Base-by-base conservation (phyloP, 2,113 vertebrate genomes). In the Parus major region DNA sequence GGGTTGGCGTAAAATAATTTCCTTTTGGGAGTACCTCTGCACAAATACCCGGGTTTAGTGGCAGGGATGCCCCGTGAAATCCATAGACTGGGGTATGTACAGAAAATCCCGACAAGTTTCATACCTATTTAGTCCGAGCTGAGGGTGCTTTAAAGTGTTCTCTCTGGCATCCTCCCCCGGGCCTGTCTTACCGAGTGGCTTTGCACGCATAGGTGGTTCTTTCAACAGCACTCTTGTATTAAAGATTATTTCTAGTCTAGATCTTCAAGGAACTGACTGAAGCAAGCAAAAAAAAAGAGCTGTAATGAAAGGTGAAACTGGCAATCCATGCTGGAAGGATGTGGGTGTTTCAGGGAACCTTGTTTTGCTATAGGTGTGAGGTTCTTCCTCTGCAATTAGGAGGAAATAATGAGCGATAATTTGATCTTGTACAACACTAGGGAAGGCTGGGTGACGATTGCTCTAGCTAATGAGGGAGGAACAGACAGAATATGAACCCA, bases 351-450 rank as follows among this genome's bases (percentile, higher is more conserved):
- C 31, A 49, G 70, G 56, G 29, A 64, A 78, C 35, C 49, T 91
- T 82, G 75, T 94, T 91, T 90, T 70, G 70, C 65, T 88, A 2
- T 82, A 2, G 9, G 52, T 60, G 28, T 70, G 68, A 80, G 64
- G 63, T 52, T 88, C 71, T 79, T 91, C 68, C 71, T 24, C 64
- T 77, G 42, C 68, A 92, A 86, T 95, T 93, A 92, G 42, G 29
- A 89, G 78, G 92, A 80, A 91, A 82, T 94, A 95, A 85, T 50
- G 89, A 95, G 72, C 0, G 17, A 90, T 89, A 61, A 93, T 91
- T 93, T 95, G 75, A 69, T 86, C 50, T 88, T 29, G 1, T 22
- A 35, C 56, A 87, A 23, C 55, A 19, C 73, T 81, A 10, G 39
- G 60, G 86, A 73, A 63, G 76, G 49, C 39, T 92, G 79, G 57